Evolutionary conservation across 2,797 vertebrate species (phyloP).

Genomic region (Petrocephalus sullivani): DNA sequence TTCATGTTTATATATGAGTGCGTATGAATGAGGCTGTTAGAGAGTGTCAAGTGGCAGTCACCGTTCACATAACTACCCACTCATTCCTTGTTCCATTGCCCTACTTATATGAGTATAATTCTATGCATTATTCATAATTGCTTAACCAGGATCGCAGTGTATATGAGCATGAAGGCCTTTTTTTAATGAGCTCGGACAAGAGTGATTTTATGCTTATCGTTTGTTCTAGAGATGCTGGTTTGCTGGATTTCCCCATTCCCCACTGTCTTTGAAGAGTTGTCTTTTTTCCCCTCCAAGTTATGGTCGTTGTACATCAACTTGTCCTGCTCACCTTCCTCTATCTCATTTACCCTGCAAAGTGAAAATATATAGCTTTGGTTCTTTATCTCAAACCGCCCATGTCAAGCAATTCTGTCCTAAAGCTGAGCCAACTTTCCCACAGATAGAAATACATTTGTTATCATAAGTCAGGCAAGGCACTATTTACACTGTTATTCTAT

Average conservation of each 20-base stretch:
- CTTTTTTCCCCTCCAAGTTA: neutral
- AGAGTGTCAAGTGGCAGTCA: neutral
- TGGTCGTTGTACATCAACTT: neutral
- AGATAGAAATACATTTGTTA: neutral
- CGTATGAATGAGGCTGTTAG: neutral
- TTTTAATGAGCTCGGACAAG: neutral
- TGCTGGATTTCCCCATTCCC: neutral
- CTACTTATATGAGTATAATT: neutral
- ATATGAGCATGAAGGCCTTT: neutral
- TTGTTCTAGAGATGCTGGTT: neutral
- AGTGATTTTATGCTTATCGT: neutral
- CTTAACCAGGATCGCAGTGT: neutral
- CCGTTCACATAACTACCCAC: neutral
- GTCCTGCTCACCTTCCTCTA: neutral
- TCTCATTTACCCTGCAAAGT: neutral
- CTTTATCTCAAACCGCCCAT: neutral
- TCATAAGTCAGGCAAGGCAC: neutral
- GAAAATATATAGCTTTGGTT: neutral
- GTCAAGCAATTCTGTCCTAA: neutral
- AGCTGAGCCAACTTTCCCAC: neutral
- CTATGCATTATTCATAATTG: neutral
- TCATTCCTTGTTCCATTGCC: neutral
- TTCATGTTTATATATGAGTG: neutral
- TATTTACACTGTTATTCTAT: neutral
- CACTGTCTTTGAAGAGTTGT: neutral